A percentile compares a stretch with the other conserved stretches of the same genome.
Conservation (phyloP, 2,113 vertebrate species). For the Pteronura brasiliensis region DNA sequence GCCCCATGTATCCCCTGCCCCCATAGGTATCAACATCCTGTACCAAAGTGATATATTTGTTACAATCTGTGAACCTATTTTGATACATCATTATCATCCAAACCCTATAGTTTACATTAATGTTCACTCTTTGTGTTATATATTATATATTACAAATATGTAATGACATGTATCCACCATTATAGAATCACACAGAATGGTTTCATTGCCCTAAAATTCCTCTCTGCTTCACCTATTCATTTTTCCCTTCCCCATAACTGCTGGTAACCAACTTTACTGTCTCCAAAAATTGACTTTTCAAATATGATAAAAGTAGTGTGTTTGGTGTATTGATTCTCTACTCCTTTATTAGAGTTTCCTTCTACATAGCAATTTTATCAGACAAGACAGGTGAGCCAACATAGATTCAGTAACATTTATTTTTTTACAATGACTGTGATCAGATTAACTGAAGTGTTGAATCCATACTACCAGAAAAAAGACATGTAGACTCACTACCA, state of each 20-base stretch:
- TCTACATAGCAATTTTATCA: neutral
- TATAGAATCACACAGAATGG: neutral
- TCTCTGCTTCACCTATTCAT: neutral
- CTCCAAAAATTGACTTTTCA: neutral
- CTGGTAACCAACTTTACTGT: neutral
- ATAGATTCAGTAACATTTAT: neutral
- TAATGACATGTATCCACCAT: neutral
- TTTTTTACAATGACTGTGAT: neutral
- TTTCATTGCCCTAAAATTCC: neutral
- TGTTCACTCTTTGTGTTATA: neutral
- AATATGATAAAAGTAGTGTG: neutral
- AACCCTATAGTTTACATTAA: neutral
- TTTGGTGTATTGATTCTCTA: neutral
- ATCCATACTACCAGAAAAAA: neutral
- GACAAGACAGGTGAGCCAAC: neutral
- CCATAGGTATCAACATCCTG: neutral
- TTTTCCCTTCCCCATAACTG: neutral
- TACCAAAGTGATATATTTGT: neutral
- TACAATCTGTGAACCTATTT: neutral
- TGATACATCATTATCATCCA: neutral
- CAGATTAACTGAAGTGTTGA: neutral
- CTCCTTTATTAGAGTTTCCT: neutral
- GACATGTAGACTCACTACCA: neutral
- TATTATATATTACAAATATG: neutral
- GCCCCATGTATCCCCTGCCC: no score